Evolutionary conservation across 2,888 invertebrate species (phyloP), one percentile per base, ranked within the genome.

Genomic region (Miltochrista miniata): DNA sequence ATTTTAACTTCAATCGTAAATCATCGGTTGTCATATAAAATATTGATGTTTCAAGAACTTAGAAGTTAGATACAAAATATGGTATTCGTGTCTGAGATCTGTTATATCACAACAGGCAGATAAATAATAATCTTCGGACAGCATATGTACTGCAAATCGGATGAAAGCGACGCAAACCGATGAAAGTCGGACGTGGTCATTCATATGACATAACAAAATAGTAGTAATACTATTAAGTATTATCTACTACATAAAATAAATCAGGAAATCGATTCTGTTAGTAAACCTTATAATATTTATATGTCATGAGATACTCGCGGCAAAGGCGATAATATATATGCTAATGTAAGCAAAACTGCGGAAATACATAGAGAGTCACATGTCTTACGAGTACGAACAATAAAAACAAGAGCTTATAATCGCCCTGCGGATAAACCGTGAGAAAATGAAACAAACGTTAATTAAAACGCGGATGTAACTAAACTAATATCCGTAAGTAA

Each of bases 401-500:
- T 53, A 30, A 30, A 31, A 31, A 37, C 12, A 51, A 56, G 50
- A 42, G 48, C 36, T 18, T 45, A 54, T 47, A 58, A 61, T 50
- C 36, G 52, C 51, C 59, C 56, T 62, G 53, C 58, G 56, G 61
- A 65, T 70, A 61, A 68, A 64, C 61, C 68, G 69, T 74, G 74
- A 63, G 74, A 65, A 68, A 51, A 30, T 44, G 51, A 60, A 57
- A 74, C 64, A 76, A 65, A 74, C 54, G 68, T 47, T 70, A 70
- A 80, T 74, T 78, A 70, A 64, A 68, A 73, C 54, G 62, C 76
- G 76, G 79, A 81, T 72, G 65, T 67, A 61, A 62, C 60, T 53
- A 59, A 64, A 64, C 53, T 59, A 61, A 69, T 68, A 68, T 64
- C 65, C 56, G 58, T 52, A 54, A 58, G 52, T 62, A 54, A 37